Percentiles rank a stretch among this genome's conserved stretches.
Evolutionary conservation across 2,888 invertebrate species (phyloP).

Genomic region (Teinopalpus imperialis): DNA sequence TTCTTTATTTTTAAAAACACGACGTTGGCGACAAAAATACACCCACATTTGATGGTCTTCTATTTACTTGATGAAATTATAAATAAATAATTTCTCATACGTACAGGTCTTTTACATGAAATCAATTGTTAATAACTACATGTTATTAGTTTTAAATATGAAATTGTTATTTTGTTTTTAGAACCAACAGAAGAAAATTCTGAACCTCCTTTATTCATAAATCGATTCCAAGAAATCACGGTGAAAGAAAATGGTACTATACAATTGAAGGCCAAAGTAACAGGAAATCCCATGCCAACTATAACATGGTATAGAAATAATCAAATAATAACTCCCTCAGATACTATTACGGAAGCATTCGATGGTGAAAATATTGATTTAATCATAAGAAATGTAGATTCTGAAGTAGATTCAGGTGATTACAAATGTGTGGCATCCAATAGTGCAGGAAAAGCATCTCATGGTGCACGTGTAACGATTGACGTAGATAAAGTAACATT

Average conservation of each 20-base stretch:
- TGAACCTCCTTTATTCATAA: slow-evolving; percentile 93
- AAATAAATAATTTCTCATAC: no score
- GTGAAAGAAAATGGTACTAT: slow-evolving; percentile 91
- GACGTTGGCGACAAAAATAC: no score
- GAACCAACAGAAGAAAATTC: slow-evolving; percentile 88
- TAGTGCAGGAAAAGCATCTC: slow-evolving; percentile 93
- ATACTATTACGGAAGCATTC: slow-evolving; percentile 88
- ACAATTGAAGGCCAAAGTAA: slow-evolving; percentile 90
- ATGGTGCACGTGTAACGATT: slow-evolving; percentile 92
- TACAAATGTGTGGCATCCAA: slow-evolving; percentile 96
- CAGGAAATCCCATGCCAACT: slow-evolving; percentile 94
- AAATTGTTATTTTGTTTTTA: slow-evolving; percentile 72
- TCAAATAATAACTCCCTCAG: slow-evolving; percentile 88
- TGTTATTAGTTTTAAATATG: no score
- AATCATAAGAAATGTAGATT: slow-evolving; percentile 89
- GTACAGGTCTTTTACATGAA: no score
- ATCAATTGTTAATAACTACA: no score
- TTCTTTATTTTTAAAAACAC: no score
- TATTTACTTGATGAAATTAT: no score
- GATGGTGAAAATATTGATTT: slow-evolving; percentile 93
- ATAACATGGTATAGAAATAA: slow-evolving; percentile 95
- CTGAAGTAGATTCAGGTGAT: slow-evolving; percentile 94
- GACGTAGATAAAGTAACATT: slow-evolving; percentile 93
- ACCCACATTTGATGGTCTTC: no score
- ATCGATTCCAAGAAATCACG: slow-evolving; percentile 92